Percentiles rank a stretch among this genome's conserved stretches.
phyloP scores from a whole-genome alignment of 2,113 vertebrate species.

The Apteryx owenii region DNA sequence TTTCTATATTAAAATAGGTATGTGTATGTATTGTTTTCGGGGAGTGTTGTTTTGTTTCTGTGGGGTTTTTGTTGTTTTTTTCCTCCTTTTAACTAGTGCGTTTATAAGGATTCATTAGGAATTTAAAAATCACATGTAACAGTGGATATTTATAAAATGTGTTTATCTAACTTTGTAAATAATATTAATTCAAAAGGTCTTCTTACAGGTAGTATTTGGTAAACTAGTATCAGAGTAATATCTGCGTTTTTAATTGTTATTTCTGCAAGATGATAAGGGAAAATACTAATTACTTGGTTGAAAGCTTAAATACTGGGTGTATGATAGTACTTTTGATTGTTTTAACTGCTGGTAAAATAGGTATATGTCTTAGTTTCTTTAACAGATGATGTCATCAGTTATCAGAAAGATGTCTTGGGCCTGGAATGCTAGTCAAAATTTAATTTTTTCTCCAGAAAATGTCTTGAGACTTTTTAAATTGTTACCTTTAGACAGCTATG shows the following conservation, averaged over 20 bases:
- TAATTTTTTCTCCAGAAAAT: background rate
- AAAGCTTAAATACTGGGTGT: background rate
- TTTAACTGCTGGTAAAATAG: background rate
- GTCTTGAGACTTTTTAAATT: background rate
- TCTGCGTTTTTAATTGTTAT: background rate
- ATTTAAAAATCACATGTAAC: background rate
- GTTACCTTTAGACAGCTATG: background rate
- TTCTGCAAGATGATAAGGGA: background rate
- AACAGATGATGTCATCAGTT: background rate
- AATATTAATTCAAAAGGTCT: accelerated
- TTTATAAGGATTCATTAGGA: background rate
- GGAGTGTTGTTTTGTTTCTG: background rate
- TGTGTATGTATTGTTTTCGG: background rate
- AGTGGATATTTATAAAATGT: background rate
- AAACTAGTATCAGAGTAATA: background rate
- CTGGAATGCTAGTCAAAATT: background rate
- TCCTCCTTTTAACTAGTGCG: background rate
- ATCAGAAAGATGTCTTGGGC: background rate
- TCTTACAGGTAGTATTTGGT: background rate
- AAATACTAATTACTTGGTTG: background rate
- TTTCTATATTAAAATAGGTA: background rate
- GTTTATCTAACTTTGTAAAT: background rate
- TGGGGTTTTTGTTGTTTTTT: background rate
- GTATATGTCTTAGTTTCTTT: background rate
- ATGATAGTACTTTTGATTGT: background rate